Evolutionary conservation across 2,113 vertebrate species (phyloP), one percentile per base, ranked within the genome.

Genomic region (Tragulus kanchil): DNA sequence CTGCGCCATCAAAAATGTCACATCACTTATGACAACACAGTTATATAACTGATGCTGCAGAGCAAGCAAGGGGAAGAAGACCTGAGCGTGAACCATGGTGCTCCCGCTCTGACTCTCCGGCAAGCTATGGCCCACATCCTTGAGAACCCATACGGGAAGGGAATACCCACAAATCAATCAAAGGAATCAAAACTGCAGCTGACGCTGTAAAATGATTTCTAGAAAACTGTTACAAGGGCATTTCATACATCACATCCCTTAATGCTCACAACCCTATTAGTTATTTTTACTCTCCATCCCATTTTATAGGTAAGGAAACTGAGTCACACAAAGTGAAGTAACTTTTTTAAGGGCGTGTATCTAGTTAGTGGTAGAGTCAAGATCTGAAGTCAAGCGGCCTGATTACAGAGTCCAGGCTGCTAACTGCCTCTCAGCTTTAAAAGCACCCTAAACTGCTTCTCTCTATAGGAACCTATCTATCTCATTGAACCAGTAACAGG

Each of bases 21-120:
- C 90, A 92, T 93, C 81, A 91, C 87, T 97, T 96, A 92, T 89
- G 92, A 97, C 96, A 96, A 96, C 93, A 97, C 52, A 48, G 85
- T 98, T 98, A 98, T 77, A 36, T 98, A 98, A 98, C 85, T 25
- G 56, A n/a, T 86, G 61, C 94, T 95, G 96, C 95, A 98, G 96
- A 95, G 88, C 82, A 96, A 86, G 65, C 45, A 52, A 95, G 65
- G 82, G 95, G 88, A 88, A 90, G 77, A 92, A 95, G 85, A 61
- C 93, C 52, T n/a, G 31, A 84, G 52, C 45, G 17, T 71, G 77
- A 97, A 75, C 79, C 87, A 75, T 0, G 10, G 85, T 2, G 3
- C 28, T 64, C 79, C 69, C 0, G n/a, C 87, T 85, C 69, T 50
- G 65, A 17, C 36, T 95, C 36, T 62, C 45, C 54, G 25, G 45